Evolutionary conservation across 2,113 vertebrate genomes (phyloP).

Genomic region (Melospiza melodia): DNA sequence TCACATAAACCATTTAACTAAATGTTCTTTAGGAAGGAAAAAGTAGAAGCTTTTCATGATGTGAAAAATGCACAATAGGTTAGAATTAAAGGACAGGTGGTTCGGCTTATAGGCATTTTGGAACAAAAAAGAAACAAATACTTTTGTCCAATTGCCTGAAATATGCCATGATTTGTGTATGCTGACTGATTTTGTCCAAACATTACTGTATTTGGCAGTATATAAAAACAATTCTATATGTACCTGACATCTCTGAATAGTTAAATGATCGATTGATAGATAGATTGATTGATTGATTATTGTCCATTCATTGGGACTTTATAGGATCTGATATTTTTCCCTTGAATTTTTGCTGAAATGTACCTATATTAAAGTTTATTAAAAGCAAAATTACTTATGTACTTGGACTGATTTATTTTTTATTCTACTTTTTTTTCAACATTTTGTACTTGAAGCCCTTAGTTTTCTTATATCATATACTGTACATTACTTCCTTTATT

Average conservation of each 20-base stretch:
- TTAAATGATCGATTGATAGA: background rate
- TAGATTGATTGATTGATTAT: background rate
- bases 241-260: background rate
- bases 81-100: background rate
- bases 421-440: background rate
- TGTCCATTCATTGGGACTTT: background rate
- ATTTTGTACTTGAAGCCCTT: background rate
- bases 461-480: background rate
- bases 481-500: background rate
- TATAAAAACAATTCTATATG: background rate
- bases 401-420: background rate
- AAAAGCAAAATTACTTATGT: background rate
- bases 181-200: background rate
- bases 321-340: background rate
- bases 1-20: background rate
- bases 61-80: background rate
- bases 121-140: background rate
- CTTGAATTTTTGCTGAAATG: background rate
- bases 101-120: background rate
- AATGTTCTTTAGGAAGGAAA: background rate
- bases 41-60: background rate
- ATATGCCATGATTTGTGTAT: background rate
- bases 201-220: background rate
- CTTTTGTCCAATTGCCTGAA: background rate
- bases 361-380: background rate